phyloP scores from a whole-genome alignment of 2,113 vertebrate genomes.

The Lota lota region DNA sequence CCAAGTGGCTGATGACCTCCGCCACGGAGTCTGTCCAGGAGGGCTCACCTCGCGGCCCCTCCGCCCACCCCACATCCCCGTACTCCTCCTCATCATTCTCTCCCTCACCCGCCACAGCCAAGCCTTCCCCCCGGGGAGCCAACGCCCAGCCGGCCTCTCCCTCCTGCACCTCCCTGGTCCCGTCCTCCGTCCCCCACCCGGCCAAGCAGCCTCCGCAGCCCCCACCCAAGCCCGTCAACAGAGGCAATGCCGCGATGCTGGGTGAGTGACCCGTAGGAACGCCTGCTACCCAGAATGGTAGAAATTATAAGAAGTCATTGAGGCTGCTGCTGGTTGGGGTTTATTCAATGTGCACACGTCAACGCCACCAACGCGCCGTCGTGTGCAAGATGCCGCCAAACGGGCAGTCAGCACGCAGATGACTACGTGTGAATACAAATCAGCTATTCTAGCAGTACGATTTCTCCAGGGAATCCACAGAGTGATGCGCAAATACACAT shows the following conservation, averaged over 20 bases:
- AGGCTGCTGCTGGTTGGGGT: too few species aligned
- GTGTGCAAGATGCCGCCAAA: too few species aligned
- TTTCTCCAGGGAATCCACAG: not conserved
- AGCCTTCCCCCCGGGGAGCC: conserved; percentile 69
- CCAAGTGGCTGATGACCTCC: conserved; percentile 85
- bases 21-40: conserved; percentile 74
- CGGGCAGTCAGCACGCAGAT: too few species aligned
- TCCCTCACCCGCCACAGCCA: conserved; percentile 38
- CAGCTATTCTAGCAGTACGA: not conserved
- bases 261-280: conserved; percentile 75
- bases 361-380: too few species aligned
- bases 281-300: not conserved
- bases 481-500: conserved; percentile 10
- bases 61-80: conserved; percentile 55
- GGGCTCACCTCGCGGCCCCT: conserved; percentile 52
- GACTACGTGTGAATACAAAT: not conserved
- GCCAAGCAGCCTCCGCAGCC: conserved; percentile 89
- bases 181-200: conserved; percentile 59
- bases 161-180: conserved; percentile 44
- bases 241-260: conserved; percentile 81
- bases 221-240: conserved; percentile 91
- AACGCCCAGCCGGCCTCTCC: conserved; percentile 55
- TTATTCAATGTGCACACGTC: too few species aligned
- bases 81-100: conserved; percentile 64
- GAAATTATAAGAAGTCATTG: too few species aligned